Evolutionary conservation across 1,140 invertebrate species (phyloP), one percentile per base, ranked within the genome.

Genomic region (Drosophila melanica): DNA sequence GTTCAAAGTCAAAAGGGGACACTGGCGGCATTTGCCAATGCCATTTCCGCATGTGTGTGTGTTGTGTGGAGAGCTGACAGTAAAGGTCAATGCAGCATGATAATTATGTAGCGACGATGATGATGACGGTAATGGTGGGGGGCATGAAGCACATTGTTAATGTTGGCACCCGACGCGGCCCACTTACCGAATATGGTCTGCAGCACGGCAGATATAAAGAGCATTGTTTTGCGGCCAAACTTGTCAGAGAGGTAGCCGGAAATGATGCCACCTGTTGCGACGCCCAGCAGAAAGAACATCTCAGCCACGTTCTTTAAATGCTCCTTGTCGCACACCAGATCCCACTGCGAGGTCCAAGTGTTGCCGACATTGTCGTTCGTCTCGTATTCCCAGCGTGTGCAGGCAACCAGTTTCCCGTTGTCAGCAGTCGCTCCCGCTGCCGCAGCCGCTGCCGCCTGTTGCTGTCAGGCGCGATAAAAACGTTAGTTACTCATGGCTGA

Each of bases 191-290:
- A 93, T 50, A 93, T 92, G 53, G 95, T 93, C 91, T 97, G 96
- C 8, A 96, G 92, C 44, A 95, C 77, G 48, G 96, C 93, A 59
- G 95, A 94, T 30, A 94, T 91, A 92, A 97, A 94, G 50, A 97
- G 91, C 41, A 96, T 95, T 48, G 92, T 93, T 92, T 97, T 97
- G 63, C 96, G 93, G 7, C 96, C 96, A 78, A 95, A 96, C 90
- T 93, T 95, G 90, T 96, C 95, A n/a, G 95, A 95, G 48, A 96
- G 93, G 81, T 95, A 94, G 18, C 95, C 95, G 41, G 94, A 95
- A 3, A 95, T 93, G 9, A 96, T 93, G 41, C 95, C 95, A 68
- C 95, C 95, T 54, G 95, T 90, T 53, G 95, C 95, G 3, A 95
- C 94, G 35, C 95, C 95, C 35, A 94, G 90, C 20, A 96, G 90